Evolutionary conservation across 2,113 vertebrate genomes (phyloP).

Genomic region (Pygoscelis antarcticus): DNA sequence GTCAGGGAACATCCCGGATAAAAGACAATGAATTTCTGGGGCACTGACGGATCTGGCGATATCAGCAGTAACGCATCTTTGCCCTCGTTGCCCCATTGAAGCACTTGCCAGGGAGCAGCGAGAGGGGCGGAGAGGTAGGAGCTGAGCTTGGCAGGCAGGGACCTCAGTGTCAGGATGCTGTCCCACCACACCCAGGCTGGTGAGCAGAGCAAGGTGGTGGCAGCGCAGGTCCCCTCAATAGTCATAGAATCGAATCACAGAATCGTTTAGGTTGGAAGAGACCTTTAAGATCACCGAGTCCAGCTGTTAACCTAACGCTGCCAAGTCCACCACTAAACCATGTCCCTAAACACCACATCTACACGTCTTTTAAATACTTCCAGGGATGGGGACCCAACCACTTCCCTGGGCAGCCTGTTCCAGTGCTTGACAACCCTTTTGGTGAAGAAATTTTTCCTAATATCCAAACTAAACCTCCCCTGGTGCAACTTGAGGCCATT

Average conservation of each 20-base stretch:
- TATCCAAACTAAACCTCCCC: background rate
- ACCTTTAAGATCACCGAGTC: background rate
- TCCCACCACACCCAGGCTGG: background rate
- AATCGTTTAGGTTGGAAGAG: background rate
- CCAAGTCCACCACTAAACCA: background rate
- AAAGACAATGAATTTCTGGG: background rate
- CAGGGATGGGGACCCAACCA: background rate
- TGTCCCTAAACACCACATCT: background rate
- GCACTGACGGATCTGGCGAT: fast-evolving
- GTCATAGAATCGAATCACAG: background rate
- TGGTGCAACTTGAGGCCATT: background rate
- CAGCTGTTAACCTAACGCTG: background rate
- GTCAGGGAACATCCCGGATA: background rate
- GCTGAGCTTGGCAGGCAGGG: background rate
- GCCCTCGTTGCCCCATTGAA: fast-evolving
- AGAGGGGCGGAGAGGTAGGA: fast-evolving
- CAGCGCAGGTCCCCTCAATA: background rate
- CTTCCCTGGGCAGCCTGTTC: background rate
- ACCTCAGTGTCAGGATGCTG: fast-evolving
- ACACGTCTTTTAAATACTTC: background rate
- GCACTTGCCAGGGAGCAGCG: background rate
- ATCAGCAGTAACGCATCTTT: background rate
- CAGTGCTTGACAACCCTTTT: background rate
- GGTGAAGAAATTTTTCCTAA: background rate
- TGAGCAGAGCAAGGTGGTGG: background rate